phyloP scores from a whole-genome alignment of 2,797 vertebrate genomes.

The Cetoscarus ocellatus region DNA sequence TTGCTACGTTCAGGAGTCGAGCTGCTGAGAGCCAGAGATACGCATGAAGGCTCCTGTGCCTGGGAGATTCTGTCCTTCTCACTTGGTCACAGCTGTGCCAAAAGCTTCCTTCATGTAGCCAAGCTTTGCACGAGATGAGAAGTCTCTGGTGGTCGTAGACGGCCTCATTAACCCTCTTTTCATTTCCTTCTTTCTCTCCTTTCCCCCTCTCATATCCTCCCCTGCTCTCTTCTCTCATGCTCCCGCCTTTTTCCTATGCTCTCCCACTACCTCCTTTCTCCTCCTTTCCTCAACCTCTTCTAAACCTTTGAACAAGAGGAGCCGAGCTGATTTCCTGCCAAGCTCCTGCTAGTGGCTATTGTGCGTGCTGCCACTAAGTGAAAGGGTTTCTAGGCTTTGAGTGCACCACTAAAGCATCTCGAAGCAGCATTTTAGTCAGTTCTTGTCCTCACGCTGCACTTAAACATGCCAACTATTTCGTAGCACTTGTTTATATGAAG shows the following conservation, averaged over 20 bases:
- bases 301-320: conserved; percentile 71
- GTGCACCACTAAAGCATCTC: conserved; percentile 43
- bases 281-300: conserved; percentile 42
- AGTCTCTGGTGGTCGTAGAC: conserved; percentile 63
- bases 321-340: conserved; percentile 74
- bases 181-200: conserved; percentile 35
- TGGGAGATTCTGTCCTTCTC: conserved; percentile 45
- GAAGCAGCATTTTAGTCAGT: conserved; percentile 33
- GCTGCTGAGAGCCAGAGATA: conserved; percentile 58
- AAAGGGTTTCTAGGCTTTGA: conserved; percentile 61
- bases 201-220: conserved; percentile 23
- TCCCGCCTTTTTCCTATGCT: conserved; percentile 41
- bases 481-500: conserved; percentile 16
- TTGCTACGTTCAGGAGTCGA: conserved; percentile 54
- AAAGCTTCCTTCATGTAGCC: conserved; percentile 39
- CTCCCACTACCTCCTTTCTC: conserved; percentile 35
- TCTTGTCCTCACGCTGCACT: conserved; percentile 10
- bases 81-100: conserved; percentile 44
- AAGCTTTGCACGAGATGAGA: conserved; percentile 51
- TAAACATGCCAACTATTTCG: conserved; percentile 19
- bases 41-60: conserved; percentile 44
- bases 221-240: conserved; percentile 23
- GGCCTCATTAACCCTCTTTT: conserved; percentile 72
- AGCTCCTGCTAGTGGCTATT: conserved; percentile 59
- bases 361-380: conserved; percentile 47